Conservation (phyloP, 2,113 vertebrate genomes). For the Coryphaenoides rupestris region DNA sequence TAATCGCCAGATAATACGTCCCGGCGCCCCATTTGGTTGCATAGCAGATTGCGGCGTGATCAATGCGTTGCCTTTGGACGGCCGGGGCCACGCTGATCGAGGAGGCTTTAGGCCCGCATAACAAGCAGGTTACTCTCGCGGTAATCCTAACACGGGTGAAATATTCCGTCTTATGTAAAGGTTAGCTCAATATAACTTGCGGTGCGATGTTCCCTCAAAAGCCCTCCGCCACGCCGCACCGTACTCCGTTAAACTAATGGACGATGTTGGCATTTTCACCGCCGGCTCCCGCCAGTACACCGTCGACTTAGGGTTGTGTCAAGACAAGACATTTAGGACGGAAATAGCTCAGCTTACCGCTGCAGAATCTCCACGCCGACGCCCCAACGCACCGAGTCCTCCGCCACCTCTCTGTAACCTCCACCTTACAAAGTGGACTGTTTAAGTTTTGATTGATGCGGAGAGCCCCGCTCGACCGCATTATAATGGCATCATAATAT, state of each 20-base stretch:
- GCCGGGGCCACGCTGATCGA: conserved; percentile 59
- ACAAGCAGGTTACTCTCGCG: conserved; percentile 67
- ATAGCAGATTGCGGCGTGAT: conserved; percentile 51
- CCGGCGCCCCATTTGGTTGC: conserved; percentile 67
- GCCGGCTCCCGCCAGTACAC: conserved; percentile 14
- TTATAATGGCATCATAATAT: conserved; percentile 67
- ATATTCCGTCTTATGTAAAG: conserved; percentile 75
- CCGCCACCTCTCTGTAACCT: neutral
- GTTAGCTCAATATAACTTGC: conserved; percentile 74
- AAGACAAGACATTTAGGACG: conserved; percentile 6
- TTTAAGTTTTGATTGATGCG: conserved; percentile 52
- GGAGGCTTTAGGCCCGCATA: conserved; percentile 65
- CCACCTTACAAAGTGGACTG: conserved; percentile 7
- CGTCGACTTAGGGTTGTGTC: conserved; percentile 13
- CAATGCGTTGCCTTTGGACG: conserved; percentile 51
- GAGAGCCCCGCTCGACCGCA: conserved; percentile 35
- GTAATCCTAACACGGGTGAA: conserved; percentile 68
- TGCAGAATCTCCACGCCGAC: conserved; percentile 3
- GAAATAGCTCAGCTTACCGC: conserved; percentile 11
- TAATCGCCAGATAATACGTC: conserved; percentile 72
- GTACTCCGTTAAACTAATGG: conserved; percentile 56
- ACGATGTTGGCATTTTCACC: conserved; percentile 47
- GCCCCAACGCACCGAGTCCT: conserved; percentile 13
- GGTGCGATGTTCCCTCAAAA: conserved; percentile 43
- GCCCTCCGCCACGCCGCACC: conserved; percentile 31